A percentile compares a stretch with the other conserved stretches of the same genome.
Evolutionary conservation across 2,113 vertebrate species (phyloP).

Genomic region (Colistium nudipinnis): DNA sequence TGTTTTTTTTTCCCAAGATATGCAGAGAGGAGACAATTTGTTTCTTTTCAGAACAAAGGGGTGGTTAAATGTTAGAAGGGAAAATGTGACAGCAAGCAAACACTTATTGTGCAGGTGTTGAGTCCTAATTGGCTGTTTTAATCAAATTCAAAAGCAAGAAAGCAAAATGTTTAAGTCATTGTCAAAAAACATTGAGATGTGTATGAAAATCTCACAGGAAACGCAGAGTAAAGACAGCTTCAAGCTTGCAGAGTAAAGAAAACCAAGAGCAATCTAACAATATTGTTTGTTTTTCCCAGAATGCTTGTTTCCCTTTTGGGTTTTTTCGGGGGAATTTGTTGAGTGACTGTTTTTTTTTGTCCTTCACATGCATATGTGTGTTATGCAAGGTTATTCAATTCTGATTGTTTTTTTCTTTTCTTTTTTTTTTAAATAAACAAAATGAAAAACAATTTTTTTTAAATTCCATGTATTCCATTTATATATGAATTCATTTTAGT

Average conservation of each 20-base stretch:
- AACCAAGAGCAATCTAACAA: slow-evolving; percentile 23
- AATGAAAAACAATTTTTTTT: too few species aligned
- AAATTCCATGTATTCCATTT: too few species aligned
- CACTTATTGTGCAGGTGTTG: not conserved
- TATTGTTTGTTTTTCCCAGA: slow-evolving; percentile 22
- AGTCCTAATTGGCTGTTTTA: not conserved
- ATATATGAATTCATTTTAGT: not conserved
- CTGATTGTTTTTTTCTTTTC: slow-evolving; percentile 45
- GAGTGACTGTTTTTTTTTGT: slow-evolving; percentile 52
- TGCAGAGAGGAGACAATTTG: slow-evolving; percentile 46
- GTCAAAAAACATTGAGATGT: not conserved
- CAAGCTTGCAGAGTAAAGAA: slow-evolving; percentile 35
- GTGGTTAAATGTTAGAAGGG: not conserved
- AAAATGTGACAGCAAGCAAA: not conserved
- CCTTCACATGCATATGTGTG: slow-evolving; percentile 68
- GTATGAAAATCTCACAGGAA: slow-evolving; percentile 10
- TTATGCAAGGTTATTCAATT: slow-evolving; percentile 72
- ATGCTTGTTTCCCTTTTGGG: slow-evolving; percentile 2
- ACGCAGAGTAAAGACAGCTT: slow-evolving; percentile 15
- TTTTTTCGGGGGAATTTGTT: slow-evolving; percentile 49
- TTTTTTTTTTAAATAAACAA: slow-evolving; percentile 70
- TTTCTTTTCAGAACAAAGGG: slow-evolving; percentile 25
- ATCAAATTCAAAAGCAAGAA: slow-evolving; percentile 18
- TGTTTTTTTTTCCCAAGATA: slow-evolving; percentile 10
- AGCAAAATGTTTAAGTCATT: not conserved